Base-by-base conservation (phyloP, 2,113 vertebrate genomes). In the Nipponia nippon region DNA sequence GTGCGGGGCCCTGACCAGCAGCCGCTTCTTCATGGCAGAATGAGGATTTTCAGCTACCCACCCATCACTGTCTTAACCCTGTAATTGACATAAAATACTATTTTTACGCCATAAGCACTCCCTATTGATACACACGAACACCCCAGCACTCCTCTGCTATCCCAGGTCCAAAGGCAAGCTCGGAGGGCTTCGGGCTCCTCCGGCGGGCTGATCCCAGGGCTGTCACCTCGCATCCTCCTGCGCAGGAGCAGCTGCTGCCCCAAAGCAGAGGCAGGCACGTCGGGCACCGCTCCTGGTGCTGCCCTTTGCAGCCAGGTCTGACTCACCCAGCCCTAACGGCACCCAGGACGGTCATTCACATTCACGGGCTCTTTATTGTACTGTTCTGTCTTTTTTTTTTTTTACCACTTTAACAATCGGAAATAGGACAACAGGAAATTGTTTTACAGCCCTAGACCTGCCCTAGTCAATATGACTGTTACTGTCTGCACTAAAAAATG, bases 381-480 rank as follows among this genome's bases (percentile, higher is more conserved):
- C 70, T 38, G 46, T 1, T 94, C 83, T 82, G 53, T 26, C 18
- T 55, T 30, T 17, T 32, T 70, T 32, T 70, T 87, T 84, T 87
- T 94, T 86, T 53, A 87, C 55, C 61, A 53, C 92, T 94, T 83
- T 38, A 95, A 93, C 87, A 67, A 85, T 62, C 22, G 18, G 81
- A 95, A 97, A 94, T 22, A 87, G 50, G 78, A 87, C 83, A 91
- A 88, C 91, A 97, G 91, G 91, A 97, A 93, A 89, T 89, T 82
- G 83, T 94, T 91, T 83, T 84, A 84, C 40, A 85, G 93, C 81
- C 82, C 65, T 16, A 79, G 91, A 84, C 81, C 81, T 96, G 91
- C 87, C 89, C 70, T 20, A 38, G 81, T 87, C 94, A 77, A 89
- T 85, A 87, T 1, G 4, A 79, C 49, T 26, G 56, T 49, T 91